Percentiles rank a stretch among this genome's conserved stretches.
Conservation (phyloP, 2,888 invertebrate species). For the Ypsolopha scabrella region DNA sequence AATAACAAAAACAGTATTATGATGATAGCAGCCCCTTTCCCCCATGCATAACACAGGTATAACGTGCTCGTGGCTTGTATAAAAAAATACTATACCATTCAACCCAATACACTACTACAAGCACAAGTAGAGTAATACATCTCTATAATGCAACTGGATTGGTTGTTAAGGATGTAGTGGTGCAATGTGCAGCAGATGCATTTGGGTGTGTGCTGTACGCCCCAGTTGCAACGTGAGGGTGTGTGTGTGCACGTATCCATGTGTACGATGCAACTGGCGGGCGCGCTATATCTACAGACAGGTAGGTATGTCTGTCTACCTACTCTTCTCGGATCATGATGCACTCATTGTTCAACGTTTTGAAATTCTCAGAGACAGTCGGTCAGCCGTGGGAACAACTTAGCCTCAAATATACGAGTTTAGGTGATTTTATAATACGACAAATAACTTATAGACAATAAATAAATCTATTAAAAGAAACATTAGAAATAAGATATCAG, state of each 20-base stretch:
- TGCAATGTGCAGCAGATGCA: neutral
- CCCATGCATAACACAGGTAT: neutral
- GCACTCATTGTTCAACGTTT: conserved; percentile 54
- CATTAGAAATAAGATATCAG: no score
- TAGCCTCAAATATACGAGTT: no score
- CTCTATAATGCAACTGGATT: neutral
- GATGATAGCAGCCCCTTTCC: neutral
- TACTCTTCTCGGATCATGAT: conserved; percentile 12
- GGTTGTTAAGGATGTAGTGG: neutral
- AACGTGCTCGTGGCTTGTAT: neutral
- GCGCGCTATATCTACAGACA: no score
- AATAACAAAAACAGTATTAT: no score
- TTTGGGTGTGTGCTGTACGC: neutral
- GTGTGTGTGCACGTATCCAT: neutral
- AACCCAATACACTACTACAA: neutral
- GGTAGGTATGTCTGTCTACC: neutral
- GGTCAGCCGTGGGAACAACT: conserved; percentile 43
- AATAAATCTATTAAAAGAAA: no score
- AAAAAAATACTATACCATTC: conserved; percentile 1
- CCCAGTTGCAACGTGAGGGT: neutral
- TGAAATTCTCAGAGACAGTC: conserved; percentile 35
- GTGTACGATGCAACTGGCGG: neutral
- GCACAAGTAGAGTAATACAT: neutral
- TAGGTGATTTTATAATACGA: no score
- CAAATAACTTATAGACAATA: no score